Base-by-base conservation (phyloP, 2,888 invertebrate species). In the Cheilosia impressa region DNA sequence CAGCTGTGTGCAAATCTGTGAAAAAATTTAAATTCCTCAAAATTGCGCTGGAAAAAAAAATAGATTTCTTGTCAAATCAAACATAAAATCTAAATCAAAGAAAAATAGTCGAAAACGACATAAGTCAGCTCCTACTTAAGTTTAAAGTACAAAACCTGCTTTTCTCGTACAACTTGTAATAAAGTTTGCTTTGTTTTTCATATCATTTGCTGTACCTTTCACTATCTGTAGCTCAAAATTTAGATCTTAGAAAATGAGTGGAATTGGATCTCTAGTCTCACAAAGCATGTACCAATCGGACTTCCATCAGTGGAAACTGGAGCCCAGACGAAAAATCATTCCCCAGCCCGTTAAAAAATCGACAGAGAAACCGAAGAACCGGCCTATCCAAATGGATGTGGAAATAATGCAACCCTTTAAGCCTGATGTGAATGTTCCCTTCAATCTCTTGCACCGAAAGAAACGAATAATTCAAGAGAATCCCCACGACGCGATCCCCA, bases 371-470 rank as follows among this genome's bases (percentile, higher is more conserved):
- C 57, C 76, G 3, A 66, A 66, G 19, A 38, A 68, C 17, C 72
- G 77, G 5, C 87, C 87, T 10, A 1, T 24, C n/a, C 73, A 87
- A 73, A 75, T 85, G 52, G 87, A 88, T 79, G 31, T 87, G 15
- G 87, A 87, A 53, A 87, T 87, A 17, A 22, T 88, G 47, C 52
- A 69, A 13, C 69, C 73, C 22, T 88, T 88, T 19, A 87, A 84
- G 7, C 1, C 81, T 2, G 72, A 80, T 9, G 62, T 71, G 4
- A 69, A 87, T 53, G 65, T 88, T 1, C 88, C 88, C 3, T 88
- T 88, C n/a, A 79, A 65, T 62, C 38, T 88, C 13, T 75, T 84
- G 22, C 82, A 81, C 55, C 27, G 85, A 7, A 60, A 53, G 17
- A 88, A 88, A 60, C 17, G 43, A 9, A 65, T 84, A 15, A 34